A percentile compares a stretch with the other conserved stretches of the same genome.
phyloP scores from a whole-genome alignment of 2,888 invertebrate species.

The Meandrusa payeni region DNA sequence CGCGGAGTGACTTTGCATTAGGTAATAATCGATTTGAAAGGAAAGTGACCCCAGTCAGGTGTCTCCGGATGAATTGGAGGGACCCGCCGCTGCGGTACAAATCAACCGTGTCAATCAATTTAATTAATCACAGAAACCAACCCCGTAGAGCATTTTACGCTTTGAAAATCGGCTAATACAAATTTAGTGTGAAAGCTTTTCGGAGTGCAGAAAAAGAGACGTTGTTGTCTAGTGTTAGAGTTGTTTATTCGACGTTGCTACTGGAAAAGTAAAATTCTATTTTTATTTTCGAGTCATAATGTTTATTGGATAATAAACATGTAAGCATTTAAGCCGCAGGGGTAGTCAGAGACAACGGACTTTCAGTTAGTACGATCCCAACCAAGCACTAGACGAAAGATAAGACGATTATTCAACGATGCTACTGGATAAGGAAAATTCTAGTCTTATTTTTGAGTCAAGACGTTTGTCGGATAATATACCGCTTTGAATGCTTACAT shows the following conservation, averaged over 20 bases:
- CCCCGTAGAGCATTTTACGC: slow-evolving; percentile 49
- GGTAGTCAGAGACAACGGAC: too few relatives aligned
- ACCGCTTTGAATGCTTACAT: too few relatives aligned
- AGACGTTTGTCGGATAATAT: slow-evolving; percentile 18
- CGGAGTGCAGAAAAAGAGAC: neutral
- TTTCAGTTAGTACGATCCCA: too few relatives aligned
- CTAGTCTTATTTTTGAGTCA: slow-evolving; percentile 8
- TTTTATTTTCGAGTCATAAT: slow-evolving; percentile 7
- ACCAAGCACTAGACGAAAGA: too few relatives aligned
- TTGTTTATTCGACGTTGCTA: slow-evolving; percentile 4
- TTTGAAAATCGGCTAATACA: slow-evolving; percentile 29
- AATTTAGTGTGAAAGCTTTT: slow-evolving; percentile 18
- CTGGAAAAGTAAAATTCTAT: too few relatives aligned
- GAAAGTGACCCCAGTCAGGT: slow-evolving; percentile 58
- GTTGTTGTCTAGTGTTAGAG: neutral
- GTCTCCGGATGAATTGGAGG: slow-evolving; percentile 48
- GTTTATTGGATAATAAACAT: slow-evolving; percentile 18
- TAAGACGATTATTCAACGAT: too few relatives aligned
- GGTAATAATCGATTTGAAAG: slow-evolving; percentile 61
- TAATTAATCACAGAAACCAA: slow-evolving; percentile 69
- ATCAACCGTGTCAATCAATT: slow-evolving; percentile 69
- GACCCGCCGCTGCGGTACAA: slow-evolving; percentile 67
- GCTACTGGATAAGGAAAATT: too few relatives aligned
- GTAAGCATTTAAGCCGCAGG: too few relatives aligned
- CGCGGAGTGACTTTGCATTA: slow-evolving; percentile 67